Evolutionary conservation across 2,797 vertebrate species (phyloP), one percentile per base, ranked within the genome.

Genomic region (Hydrolagus colliei): DNA sequence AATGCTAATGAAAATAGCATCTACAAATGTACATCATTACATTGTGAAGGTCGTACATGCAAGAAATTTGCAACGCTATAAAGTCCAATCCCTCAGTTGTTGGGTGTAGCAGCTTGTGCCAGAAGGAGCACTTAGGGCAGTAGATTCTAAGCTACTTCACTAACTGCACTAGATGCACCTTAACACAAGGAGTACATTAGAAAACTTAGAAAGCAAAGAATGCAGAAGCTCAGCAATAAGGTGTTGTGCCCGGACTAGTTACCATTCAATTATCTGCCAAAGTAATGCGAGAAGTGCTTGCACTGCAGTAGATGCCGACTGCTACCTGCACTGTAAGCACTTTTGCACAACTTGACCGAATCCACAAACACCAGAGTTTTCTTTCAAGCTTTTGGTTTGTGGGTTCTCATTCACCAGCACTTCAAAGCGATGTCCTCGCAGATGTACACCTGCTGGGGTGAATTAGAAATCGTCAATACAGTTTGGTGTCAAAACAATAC

Each of bases 121-220:
- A 96, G 94, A 99, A 99, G 98, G 97, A 94, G 97, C 98, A 99
- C 94, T 97, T 92, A 98, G 98, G 95, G 97, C 96, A 99, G 97
- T 98, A 97, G 97, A 97, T 96, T 93, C 93, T 94, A 94, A 93
- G 90, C 92, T 95, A 95, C 88, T 93, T 96, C 94, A 97, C 96
- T 97, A 94, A 97, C 97, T 99, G 98, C 97, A 98, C 98, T 98
- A 98, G 97, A 98, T 99, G 97, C 97, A 99, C 98, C 98, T 99
- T 99, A 99, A 93, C 96, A 97, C 96, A 96, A 95, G 94, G 88
- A 89, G 90, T 88, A 72, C 85, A 13, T 0, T 0, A 41, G 82
- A 0, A 3, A 20, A 78, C 0, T 18, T 8, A 16, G n/a, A 80
- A 80, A 80, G 78, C 78, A 80, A 78, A 16, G 52, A 77, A 35